Base-by-base conservation (phyloP, 1,140 invertebrate species). In the Conopomorpha cramerella region DNA sequence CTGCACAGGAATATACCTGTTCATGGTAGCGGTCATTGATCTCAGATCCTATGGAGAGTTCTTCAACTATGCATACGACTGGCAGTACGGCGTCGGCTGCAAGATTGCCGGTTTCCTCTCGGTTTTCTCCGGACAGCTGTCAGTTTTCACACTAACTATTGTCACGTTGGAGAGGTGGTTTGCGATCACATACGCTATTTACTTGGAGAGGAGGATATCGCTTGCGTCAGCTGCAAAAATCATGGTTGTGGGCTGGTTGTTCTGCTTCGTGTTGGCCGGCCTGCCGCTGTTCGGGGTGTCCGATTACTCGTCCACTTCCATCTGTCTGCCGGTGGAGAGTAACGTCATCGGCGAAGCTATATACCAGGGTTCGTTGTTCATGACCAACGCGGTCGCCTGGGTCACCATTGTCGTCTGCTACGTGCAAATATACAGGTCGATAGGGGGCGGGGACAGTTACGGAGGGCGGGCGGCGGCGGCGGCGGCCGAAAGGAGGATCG, bases 141-240 rank as follows among this genome's bases (percentile, higher is more conserved):
- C 91, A 8, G 86, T 95, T 3, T 91, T 91, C 66, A 93, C 93
- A 0, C 66, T 96, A 31, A 88, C 91, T 0, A 84, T 95, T 8
- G 89, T 96, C 34, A 95, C 93, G 0, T 74, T 92, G 32, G 93
- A 96, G 63, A 76, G 91, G 27, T 93, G 91, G 90, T 89, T 92
- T 59, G 89, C 91, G 10, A 93, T 94, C 16, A 91, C 89, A 0
- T 86, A 89, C 55, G 91, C 92, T 6, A 88, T 93, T 42, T 84
- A 92, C 55, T 76, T 93, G 84, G 45, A 85, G 88, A 34, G 84
- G 81, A 36, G 71, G 30, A 76, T 76, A 31, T 63, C 65, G 34
- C 64, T 92, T 26, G 57, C 81, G 3, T 82, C 84, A 8, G 88
- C 91, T 0, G 66, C 81, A 1, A 80, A 87, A 34, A 91, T 92